phyloP scores from a whole-genome alignment of 2,888 invertebrate genomes.

The Chorisops tibialis region DNA sequence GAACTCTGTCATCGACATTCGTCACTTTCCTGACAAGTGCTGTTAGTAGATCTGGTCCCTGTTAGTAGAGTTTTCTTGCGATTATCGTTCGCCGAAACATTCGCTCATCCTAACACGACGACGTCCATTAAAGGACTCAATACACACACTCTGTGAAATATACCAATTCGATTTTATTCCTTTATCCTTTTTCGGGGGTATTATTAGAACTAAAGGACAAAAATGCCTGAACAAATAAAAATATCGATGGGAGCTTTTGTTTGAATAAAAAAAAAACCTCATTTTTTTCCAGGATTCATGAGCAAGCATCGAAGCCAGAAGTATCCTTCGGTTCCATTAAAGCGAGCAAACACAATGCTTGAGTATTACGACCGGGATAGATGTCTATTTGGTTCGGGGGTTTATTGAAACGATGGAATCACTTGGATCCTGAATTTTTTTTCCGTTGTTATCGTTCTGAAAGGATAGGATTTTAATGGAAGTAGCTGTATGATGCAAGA shows the following conservation, averaged over 20 bases:
- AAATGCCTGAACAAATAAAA: constrained; percentile 21
- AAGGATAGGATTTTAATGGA: too few relatives aligned
- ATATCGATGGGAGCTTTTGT: constrained; percentile 13
- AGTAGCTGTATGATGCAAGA: too few relatives aligned
- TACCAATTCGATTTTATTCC: constrained; percentile 16
- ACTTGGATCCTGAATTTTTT: too few relatives aligned
- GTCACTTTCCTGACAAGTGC: neutral
- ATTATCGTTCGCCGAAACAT: too few relatives aligned
- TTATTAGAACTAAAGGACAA: too few relatives aligned
- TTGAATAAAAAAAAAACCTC: too few relatives aligned
- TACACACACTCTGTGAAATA: constrained; percentile 17
- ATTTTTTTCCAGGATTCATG: constrained; percentile 7
- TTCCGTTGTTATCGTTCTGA: too few relatives aligned
- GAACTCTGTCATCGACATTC: constrained; percentile 11
- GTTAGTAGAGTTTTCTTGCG: too few relatives aligned
- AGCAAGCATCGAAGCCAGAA: constrained; percentile 7
- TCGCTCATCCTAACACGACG: too few relatives aligned
- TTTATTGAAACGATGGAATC: constrained; percentile 11
- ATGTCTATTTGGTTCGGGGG: constrained; percentile 21
- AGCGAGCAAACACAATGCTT: constrained; percentile 22
- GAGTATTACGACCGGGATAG: constrained; percentile 5
- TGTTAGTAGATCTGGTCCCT: too few relatives aligned
- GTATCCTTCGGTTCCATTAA: constrained; percentile 24
- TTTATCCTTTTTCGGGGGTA: too few relatives aligned
- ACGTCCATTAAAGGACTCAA: neutral